phyloP scores from a whole-genome alignment of 2,888 invertebrate species.

The Bombylius major region DNA sequence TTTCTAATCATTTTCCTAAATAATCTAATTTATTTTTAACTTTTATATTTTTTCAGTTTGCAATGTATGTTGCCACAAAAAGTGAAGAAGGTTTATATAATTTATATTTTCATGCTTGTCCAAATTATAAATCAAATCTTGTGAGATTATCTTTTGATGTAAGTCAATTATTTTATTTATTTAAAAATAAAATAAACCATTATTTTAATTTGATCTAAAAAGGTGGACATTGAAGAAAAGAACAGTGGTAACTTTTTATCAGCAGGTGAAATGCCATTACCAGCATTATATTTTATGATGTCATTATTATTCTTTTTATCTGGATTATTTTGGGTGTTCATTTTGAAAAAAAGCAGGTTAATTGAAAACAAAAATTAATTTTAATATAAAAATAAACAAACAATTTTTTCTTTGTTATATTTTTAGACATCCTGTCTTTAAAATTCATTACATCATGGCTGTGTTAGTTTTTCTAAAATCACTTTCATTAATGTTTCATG shows the following conservation, averaged over 20 bases:
- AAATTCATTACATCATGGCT: slow-evolving; percentile 95
- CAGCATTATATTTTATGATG: slow-evolving; percentile 85
- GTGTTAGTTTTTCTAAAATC: slow-evolving; percentile 85
- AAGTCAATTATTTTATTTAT: slow-evolving; percentile 26
- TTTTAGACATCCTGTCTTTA: slow-evolving; percentile 68
- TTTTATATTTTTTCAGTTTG: slow-evolving; percentile 46
- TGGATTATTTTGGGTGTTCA: slow-evolving; percentile 86
- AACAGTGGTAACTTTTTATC: slow-evolving; percentile 79
- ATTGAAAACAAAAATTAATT: not conserved
- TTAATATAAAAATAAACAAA: not conserved
- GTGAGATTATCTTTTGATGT: slow-evolving; percentile 51
- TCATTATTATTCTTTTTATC: slow-evolving; percentile 76
- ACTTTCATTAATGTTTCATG: slow-evolving; percentile 86
- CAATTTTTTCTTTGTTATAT: slow-evolving; percentile 6
- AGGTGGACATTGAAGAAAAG: slow-evolving; percentile 80
- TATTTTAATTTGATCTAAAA: slow-evolving; percentile 12
- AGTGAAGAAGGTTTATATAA: slow-evolving; percentile 87
- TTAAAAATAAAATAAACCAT: not conserved
- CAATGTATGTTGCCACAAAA: slow-evolving; percentile 58
- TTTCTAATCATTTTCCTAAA: no score
- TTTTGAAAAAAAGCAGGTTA: slow-evolving; percentile 65
- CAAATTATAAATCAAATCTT: slow-evolving; percentile 46
- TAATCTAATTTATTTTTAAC: not conserved
- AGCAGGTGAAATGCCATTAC: slow-evolving; percentile 93
- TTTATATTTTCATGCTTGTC: slow-evolving; percentile 90